phyloP scores from a whole-genome alignment of 2,888 invertebrate genomes.

The Crematogaster levior region DNA sequence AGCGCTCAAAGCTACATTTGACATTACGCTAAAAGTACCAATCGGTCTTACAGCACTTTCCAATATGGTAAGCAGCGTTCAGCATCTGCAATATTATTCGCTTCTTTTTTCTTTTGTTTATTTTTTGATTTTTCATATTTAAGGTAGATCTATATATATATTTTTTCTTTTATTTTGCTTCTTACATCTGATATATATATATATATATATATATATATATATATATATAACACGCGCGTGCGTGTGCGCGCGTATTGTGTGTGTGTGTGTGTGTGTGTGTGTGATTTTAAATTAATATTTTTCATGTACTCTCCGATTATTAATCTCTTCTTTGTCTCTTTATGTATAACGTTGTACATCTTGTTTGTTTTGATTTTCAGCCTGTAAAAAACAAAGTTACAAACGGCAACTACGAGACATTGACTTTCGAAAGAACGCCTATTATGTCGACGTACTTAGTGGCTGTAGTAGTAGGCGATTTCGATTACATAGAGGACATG shows the following conservation, averaged over 20 bases:
- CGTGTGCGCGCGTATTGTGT: too few relatives aligned
- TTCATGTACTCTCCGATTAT: too few relatives aligned
- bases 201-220: too few relatives aligned
- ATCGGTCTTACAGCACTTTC: slow-evolving; percentile 94
- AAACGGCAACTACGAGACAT: slow-evolving; percentile 62
- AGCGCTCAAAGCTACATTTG: slow-evolving; percentile 97
- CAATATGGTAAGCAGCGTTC: slow-evolving; percentile 91
- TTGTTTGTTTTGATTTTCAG: slow-evolving; percentile 77
- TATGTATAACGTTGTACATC: not conserved
- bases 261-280: not conserved
- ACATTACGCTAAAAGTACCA: slow-evolving; percentile 94
- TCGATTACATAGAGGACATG: slow-evolving; percentile 95
- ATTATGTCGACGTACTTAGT: slow-evolving; percentile 98
- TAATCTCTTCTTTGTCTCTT: not conserved
- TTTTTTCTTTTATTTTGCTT: not conserved
- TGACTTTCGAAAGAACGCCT: slow-evolving; percentile 88
- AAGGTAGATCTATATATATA: not conserved
- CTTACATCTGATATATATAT: too few relatives aligned
- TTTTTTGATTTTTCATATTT: not conserved
- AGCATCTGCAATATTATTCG: slow-evolving; percentile 58
- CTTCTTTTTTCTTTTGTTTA: slow-evolving; percentile 33
- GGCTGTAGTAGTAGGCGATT: slow-evolving; percentile 97
- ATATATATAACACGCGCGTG: too few relatives aligned
- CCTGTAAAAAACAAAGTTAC: slow-evolving; percentile 80
- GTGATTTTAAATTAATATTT: not conserved